Evolutionary conservation across 2,113 vertebrate genomes (phyloP).

Genomic region (Apistogramma diplotaenia): DNA sequence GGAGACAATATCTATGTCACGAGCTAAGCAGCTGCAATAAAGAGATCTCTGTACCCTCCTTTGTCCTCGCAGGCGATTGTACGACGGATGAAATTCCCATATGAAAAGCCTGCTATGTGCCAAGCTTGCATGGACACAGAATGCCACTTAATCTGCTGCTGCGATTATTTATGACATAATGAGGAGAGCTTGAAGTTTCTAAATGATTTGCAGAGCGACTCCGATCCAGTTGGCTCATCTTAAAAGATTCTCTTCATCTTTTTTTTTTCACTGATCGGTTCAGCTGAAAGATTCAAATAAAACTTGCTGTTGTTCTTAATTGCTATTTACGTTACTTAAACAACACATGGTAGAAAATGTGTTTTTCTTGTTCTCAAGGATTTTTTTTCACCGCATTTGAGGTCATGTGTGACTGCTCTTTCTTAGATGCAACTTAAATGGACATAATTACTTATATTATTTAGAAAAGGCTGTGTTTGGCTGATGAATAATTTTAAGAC

Average conservation of each 20-base stretch:
- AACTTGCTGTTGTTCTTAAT: background rate
- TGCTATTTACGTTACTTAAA: background rate
- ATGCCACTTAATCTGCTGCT: slow-evolving; percentile 32
- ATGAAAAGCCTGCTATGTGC: slow-evolving; percentile 23
- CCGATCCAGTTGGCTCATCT: slow-evolving; percentile 27
- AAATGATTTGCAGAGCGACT: slow-evolving; percentile 14
- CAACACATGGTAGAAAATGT: background rate
- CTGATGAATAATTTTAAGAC: background rate
- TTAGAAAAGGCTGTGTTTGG: background rate
- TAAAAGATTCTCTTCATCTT: slow-evolving; percentile 2
- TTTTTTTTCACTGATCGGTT: background rate
- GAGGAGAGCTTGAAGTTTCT: slow-evolving; percentile 27
- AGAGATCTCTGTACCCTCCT: slow-evolving; percentile 24
- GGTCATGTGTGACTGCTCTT: background rate
- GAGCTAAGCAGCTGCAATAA: slow-evolving; percentile 16
- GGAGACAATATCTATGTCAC: slow-evolving; percentile 4
- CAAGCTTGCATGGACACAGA: slow-evolving; percentile 18
- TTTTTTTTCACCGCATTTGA: background rate
- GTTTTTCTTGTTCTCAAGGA: background rate
- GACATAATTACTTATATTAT: background rate
- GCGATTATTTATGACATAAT: slow-evolving; percentile 53
- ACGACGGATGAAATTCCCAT: slow-evolving; percentile 11
- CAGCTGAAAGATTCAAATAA: background rate
- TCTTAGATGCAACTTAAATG: background rate
- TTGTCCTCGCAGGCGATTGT: slow-evolving; percentile 21